Percentiles rank a stretch among this genome's conserved stretches.
phyloP scores from a whole-genome alignment of 2,113 vertebrate species.

The Oncorhynchus kisutch region DNA sequence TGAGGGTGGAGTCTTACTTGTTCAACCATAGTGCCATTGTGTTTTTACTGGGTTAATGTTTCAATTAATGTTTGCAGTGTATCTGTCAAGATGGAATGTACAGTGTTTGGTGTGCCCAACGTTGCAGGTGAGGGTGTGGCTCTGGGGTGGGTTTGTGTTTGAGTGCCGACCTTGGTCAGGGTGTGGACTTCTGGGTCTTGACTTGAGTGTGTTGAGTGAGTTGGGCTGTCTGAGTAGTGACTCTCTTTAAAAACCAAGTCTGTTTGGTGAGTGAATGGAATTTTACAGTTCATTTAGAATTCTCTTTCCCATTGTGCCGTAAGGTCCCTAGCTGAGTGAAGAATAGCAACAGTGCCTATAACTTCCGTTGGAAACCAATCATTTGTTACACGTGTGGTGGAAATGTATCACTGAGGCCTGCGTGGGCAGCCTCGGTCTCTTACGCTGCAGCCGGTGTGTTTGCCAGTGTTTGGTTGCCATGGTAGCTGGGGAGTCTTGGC shows the following conservation, averaged over 20 bases:
- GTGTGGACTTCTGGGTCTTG: neutral
- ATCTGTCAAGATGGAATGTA: neutral
- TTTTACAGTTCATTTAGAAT: too few species aligned
- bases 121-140: neutral
- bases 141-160: neutral
- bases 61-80: neutral
- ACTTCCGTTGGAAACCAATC: slow-evolving; percentile 22
- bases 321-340: too few species aligned
- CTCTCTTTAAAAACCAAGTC: too few species aligned
- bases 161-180: neutral
- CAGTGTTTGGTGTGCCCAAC: too few species aligned
- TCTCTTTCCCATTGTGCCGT: too few species aligned
- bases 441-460: slow-evolving; percentile 44
- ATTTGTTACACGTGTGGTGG: slow-evolving; percentile 28
- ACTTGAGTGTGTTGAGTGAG: neutral
- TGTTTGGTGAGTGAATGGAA: too few species aligned
- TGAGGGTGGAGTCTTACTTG: too few species aligned
- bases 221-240: neutral
- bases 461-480: slow-evolving; percentile 68
- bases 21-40: neutral
- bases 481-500: slow-evolving; percentile 41
- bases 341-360: neutral
- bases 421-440: slow-evolving; percentile 25
- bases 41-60: neutral
- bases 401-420: slow-evolving; percentile 10